Conservation (phyloP, 2,113 vertebrate species). For the Apteryx mantelli region DNA sequence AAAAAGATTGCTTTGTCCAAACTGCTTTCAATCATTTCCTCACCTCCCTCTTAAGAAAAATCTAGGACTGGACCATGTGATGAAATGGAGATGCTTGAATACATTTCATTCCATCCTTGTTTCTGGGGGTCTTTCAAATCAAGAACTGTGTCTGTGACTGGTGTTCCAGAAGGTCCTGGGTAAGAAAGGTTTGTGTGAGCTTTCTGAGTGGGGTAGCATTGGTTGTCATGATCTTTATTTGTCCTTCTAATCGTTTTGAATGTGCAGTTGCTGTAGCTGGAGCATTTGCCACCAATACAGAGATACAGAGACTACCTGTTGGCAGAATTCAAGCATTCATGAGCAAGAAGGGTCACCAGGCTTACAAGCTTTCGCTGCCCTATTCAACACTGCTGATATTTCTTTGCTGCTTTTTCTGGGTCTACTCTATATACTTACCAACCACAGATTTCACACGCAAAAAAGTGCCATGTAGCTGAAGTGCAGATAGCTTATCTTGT, state of each 20-base stretch:
- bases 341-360: not conserved
- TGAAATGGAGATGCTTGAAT: not conserved
- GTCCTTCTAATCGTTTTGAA: not conserved
- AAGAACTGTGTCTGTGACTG: not conserved
- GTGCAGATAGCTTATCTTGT: not conserved
- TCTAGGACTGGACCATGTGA: not conserved
- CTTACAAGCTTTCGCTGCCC: not conserved
- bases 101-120: not conserved
- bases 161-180: not conserved
- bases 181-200: not conserved
- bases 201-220: not conserved
- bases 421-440: not conserved
- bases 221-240: not conserved
- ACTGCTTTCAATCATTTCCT: not conserved
- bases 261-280: not conserved
- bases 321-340: not conserved
- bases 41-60: not conserved
- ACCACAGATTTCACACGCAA: not conserved
- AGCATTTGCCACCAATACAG: not conserved
- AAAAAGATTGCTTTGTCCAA: not conserved
- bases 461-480: not conserved
- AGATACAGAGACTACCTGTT: fast-evolving
- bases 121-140: not conserved
- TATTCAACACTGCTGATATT: not conserved
- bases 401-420: not conserved